phyloP scores from a whole-genome alignment of 2,797 vertebrate species.

The Mycteria americana region DNA sequence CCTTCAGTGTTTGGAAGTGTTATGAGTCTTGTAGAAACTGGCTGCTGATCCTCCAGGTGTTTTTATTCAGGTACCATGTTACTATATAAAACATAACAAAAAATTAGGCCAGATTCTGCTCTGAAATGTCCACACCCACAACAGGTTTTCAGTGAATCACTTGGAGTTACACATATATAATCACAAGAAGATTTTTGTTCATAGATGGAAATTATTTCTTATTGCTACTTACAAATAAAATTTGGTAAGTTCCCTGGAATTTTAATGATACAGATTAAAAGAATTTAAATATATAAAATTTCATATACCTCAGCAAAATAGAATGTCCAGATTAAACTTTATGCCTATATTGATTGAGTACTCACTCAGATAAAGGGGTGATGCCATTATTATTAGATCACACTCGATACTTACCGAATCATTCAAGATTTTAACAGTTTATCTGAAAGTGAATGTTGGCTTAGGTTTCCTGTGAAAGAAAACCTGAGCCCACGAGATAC shows the following conservation, averaged over 20 bases:
- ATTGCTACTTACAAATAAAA: not conserved
- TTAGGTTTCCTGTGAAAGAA: not conserved
- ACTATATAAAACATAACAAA: not conserved
- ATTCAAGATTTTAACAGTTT: not conserved
- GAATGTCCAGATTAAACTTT: not conserved
- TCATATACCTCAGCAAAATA: not conserved
- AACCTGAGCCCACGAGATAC: not conserved
- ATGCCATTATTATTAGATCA: not conserved
- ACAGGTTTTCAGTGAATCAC: not conserved
- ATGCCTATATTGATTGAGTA: not conserved
- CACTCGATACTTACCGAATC: not conserved
- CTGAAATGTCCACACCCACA: not conserved
- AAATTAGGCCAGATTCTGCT: conserved; percentile 40
- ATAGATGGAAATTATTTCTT: not conserved
- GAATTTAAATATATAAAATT: not conserved
- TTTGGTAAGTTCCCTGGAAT: not conserved
- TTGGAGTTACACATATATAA: not conserved
- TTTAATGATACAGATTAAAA: not conserved
- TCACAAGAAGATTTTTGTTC: not conserved
- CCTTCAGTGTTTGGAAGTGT: conserved; percentile 40
- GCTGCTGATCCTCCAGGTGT: conserved; percentile 52
- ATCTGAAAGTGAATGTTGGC: not conserved
- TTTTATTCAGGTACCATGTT: conserved; percentile 28
- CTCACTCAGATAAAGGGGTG: not conserved
- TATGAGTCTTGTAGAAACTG: conserved; percentile 46